Evolutionary conservation across 2,113 vertebrate species (phyloP).

Genomic region (Odontesthes bonariensis): DNA sequence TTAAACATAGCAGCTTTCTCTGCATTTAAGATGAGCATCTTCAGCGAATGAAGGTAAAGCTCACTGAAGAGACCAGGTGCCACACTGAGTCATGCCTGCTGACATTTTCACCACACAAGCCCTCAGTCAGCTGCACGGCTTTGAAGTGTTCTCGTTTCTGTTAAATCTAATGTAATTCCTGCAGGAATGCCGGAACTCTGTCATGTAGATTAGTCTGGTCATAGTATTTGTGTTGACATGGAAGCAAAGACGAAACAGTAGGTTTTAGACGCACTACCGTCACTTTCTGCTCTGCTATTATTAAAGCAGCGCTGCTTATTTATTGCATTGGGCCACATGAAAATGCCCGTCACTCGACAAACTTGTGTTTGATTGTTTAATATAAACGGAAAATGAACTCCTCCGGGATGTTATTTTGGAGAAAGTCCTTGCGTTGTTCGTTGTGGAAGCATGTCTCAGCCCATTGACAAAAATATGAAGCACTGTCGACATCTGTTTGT

Average conservation of each 20-base stretch:
- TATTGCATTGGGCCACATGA: background rate
- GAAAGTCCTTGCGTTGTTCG: background rate
- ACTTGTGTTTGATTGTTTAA: constrained; percentile 1
- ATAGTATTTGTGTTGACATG: background rate
- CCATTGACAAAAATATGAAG: background rate
- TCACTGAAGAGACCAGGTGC: background rate
- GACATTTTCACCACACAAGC: background rate
- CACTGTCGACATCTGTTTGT: background rate
- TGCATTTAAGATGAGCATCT: background rate
- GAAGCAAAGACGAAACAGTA: background rate
- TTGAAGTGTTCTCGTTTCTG: background rate
- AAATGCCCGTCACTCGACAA: background rate
- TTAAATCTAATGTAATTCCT: background rate
- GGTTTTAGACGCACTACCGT: too few relatives aligned
- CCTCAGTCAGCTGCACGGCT: background rate
- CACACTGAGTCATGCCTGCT: background rate
- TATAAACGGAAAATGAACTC: background rate
- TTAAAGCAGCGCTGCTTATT: background rate
- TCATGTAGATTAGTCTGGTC: too few relatives aligned
- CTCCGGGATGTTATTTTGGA: too few relatives aligned
- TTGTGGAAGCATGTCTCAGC: background rate
- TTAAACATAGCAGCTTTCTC: too few relatives aligned
- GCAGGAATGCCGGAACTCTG: background rate
- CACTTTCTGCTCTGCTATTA: background rate
- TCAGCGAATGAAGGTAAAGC: background rate